phyloP scores from a whole-genome alignment of 2,113 vertebrate species.

The Lipophrys pholis region DNA sequence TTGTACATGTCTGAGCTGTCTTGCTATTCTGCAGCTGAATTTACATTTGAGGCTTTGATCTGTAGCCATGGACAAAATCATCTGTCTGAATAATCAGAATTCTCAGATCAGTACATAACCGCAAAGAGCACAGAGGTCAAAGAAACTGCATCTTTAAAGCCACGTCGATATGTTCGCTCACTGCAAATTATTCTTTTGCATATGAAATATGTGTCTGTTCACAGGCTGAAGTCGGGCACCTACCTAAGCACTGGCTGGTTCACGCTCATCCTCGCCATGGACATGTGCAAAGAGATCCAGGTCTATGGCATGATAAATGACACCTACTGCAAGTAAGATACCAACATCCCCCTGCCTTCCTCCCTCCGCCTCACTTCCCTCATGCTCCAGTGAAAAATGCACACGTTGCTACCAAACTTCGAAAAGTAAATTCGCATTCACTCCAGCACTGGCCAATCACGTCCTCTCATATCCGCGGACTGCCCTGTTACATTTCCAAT shows the following conservation, averaged over 20 bases:
- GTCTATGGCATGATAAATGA: slow-evolving; percentile 99
- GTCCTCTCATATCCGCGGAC: slow-evolving; percentile 13
- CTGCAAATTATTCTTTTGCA: too few relatives aligned
- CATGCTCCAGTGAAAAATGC: slow-evolving; percentile 23
- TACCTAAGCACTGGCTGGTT: slow-evolving; percentile 99
- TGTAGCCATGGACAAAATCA: slow-evolving; percentile 27
- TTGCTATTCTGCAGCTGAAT: slow-evolving; percentile 4
- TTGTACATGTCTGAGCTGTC: neutral
- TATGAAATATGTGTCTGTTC: slow-evolving; percentile 59
- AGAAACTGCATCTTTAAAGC: neutral
- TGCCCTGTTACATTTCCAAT: slow-evolving; percentile 41
- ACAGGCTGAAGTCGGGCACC: slow-evolving; percentile 96
- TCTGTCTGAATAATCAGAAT: slow-evolving; percentile 35
- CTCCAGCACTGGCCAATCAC: slow-evolving; percentile 16
- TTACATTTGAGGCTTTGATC: slow-evolving; percentile 27
- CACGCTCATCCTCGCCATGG: slow-evolving; percentile 98
- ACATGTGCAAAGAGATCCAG: slow-evolving; percentile 96
- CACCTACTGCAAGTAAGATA: slow-evolving; percentile 97
- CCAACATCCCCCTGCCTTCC: neutral
- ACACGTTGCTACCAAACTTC: neutral
- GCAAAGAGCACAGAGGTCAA: slow-evolving; percentile 30
- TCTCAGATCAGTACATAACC: slow-evolving; percentile 22
- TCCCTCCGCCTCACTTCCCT: neutral
- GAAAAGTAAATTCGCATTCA: slow-evolving; percentile 51
- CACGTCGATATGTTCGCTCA: too few relatives aligned